Percentiles rank a stretch among this genome's conserved stretches.
These are phyloP conservation scores for Tamias sibiricus DNA, from an alignment of 2,113 vertebrate species.

Conservation along the genomic window DNA sequence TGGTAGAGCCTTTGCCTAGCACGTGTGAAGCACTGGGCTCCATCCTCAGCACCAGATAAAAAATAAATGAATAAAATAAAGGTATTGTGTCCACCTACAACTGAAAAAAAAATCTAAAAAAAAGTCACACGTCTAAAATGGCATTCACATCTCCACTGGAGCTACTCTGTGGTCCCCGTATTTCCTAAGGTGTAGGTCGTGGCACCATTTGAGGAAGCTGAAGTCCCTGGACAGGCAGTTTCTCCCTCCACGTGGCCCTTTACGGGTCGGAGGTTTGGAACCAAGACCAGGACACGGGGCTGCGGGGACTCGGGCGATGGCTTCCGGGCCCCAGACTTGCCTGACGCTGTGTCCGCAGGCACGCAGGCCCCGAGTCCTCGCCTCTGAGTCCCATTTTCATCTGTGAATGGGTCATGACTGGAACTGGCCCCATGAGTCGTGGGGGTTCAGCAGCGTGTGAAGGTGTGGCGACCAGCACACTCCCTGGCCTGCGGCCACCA, in stretches of 20 bases:
- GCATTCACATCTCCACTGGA: background rate
- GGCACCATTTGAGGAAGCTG: background rate
- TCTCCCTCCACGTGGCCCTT: background rate
- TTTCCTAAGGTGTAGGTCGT: background rate
- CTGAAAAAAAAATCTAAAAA: background rate
- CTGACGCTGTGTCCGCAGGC: background rate
- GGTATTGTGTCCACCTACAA: too few relatives aligned
- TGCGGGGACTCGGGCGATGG: background rate
- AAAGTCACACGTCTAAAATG: background rate
- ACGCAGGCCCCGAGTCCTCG: background rate
- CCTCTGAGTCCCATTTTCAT: background rate
- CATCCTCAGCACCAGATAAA: too few relatives aligned
- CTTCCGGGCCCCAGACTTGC: background rate
- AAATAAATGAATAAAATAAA: too few relatives aligned
- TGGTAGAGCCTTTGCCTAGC: too few relatives aligned
- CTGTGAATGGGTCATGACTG: background rate
- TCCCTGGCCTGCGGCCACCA: rapidly evolving
- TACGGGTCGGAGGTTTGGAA: background rate
- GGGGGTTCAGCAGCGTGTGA: background rate
- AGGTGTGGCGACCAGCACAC: background rate
- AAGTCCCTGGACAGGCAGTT: background rate
- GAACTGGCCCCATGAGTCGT: background rate
- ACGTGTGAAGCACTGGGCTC: too few relatives aligned
- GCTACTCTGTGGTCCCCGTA: background rate
- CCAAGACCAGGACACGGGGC: background rate